Evolutionary conservation across 2,888 invertebrate species (phyloP), one percentile per base, ranked within the genome.

Genomic region (Psylliodes chrysocephalus): DNA sequence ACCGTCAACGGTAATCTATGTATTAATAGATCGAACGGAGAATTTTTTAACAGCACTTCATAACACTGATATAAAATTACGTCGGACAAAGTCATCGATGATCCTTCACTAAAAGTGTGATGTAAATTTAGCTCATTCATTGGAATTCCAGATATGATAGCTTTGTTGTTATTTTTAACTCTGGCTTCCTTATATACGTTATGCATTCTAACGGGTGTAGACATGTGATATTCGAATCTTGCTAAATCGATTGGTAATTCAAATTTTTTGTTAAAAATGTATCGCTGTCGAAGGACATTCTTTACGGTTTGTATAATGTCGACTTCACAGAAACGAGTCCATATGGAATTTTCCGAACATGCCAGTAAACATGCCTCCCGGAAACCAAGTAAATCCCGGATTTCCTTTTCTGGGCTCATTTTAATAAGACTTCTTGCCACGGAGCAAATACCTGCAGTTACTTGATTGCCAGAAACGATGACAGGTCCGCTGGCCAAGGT

Each of bases 321-420:
- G 2, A 92, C 86, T 85, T 96, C 96, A 84, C 96, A 96, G 79
- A 95, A 95, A 75, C 91, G 91, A 0, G 96, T 96, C 96, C 95
- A 96, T 35, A 92, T 85, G 6, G 95, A 94, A 6, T 88, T 87
- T 82, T 95, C 95, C 19, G 93, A 90, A 55, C 94, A 93, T 1
- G 94, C 91, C 74, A 92, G 86, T 10, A 95, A 83, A 76, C 94
- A 94, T 55, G 91, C 88, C 66, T 87, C 88, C 64, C 93, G 89
- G 76, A 94, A 95, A 0, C 95, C 94, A 10, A 95, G 83, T 40
- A 94, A 81, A 52, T 85, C 84, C 44, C 80, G 77, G 0, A 75
- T 67, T 17, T 81, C 75, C 55, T 78, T 42, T 14, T 78, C 70
- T 0, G 68, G 47, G 35, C 82, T 81, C 2, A 78, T 72, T 72